These are phyloP conservation scores for Malacoraja senta DNA, from an alignment of 2,797 vertebrate species.

Conservation along the genomic window DNA sequence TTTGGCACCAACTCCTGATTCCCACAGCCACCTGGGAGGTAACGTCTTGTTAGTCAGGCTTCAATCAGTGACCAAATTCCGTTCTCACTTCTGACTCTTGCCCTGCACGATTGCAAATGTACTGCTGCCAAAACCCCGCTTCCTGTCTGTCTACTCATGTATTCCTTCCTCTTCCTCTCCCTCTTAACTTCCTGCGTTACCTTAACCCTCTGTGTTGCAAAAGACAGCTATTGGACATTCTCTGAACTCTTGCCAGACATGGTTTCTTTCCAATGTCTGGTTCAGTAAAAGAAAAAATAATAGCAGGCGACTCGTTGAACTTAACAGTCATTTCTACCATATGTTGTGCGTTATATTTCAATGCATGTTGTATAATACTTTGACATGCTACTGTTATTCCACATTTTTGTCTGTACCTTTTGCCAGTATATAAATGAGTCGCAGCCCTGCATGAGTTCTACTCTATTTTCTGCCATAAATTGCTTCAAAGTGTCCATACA, in stretches of 20 bases:
- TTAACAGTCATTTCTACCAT: not conserved
- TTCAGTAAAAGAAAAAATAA: not conserved
- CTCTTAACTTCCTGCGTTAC: not conserved
- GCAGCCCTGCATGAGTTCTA: not conserved
- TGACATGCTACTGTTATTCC: not conserved
- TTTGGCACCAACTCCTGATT: too few relatives aligned
- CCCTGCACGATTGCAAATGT: not conserved
- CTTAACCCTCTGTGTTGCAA: not conserved
- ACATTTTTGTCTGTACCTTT: not conserved
- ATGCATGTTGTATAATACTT: not conserved
- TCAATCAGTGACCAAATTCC: not conserved
- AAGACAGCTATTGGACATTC: not conserved
- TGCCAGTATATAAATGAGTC: not conserved
- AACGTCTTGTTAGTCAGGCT: not conserved
- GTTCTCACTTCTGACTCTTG: not conserved
- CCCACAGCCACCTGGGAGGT: not conserved
- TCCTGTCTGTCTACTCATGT: conserved; percentile 5
- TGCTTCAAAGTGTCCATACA: not conserved
- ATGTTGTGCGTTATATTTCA: conserved; percentile 17
- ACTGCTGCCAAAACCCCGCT: not conserved
- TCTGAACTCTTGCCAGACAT: conserved; percentile 4
- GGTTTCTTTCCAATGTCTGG: not conserved
- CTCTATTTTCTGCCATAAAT: not conserved
- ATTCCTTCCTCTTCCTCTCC: conserved; percentile 10
- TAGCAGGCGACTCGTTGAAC: not conserved